Evolutionary conservation across 2,113 vertebrate species (phyloP), one percentile per base, ranked within the genome.

Genomic region (Peromyscus maniculatus): DNA sequence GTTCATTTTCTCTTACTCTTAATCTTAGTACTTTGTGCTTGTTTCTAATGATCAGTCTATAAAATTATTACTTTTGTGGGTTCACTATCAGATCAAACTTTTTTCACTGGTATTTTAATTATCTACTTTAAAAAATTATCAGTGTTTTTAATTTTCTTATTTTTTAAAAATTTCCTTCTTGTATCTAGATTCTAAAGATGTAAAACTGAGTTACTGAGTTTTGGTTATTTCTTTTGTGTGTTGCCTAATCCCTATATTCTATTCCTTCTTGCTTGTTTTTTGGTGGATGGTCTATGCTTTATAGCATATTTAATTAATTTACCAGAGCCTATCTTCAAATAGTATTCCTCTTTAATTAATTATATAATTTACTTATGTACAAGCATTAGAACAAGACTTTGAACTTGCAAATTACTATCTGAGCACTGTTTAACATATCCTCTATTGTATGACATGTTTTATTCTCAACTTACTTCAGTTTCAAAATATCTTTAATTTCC

Each of bases 401-500:
- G 79, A 80, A 55, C 10, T 11, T 55, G 39, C 9, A 79, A 13
- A 64, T 77, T 93, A 28, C 43, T 57, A 52, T 57, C 1, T 66
- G 46, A 71, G 17, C 24, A 64, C 15, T 84, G 26, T n/a, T 93
- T 36, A 59, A 6, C n/a, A 5, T 26, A 83, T n/a, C n/a, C 4
- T 22, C 88, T 66, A 93, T 15, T 66, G 33, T 77, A 6, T 71
- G 24, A 90, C 36, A 52, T 17, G 46, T 5, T 82, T 15, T 22
- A 87, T 83, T 94, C 55, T 74, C 7, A 71, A 69, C 57, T 94
- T 66, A 67, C 24, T 80, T 80, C n/a, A 49, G 7, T 89, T 93
- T 93, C 39, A 64, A 95, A 86, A 64, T 95, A 71, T 64, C 79
- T 95, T 16, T 87, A 62, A 95, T 77, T 75, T 77, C 46, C 21